Evolutionary conservation across 2,888 invertebrate species (phyloP).

Genomic region (Lasioglossum oenotherae): DNA sequence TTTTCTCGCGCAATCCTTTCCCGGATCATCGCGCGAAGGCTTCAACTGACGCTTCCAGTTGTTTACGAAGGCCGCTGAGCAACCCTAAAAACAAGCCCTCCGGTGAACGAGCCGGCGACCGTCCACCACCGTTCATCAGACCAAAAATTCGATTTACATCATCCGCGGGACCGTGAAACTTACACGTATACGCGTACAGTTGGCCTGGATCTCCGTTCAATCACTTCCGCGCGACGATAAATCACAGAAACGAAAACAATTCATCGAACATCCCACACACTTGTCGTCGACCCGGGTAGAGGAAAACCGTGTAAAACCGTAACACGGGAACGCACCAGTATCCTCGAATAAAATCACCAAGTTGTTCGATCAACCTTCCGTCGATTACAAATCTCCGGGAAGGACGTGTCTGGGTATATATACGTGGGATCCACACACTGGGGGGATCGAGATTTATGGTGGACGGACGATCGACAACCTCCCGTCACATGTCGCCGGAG

Average conservation of each 20-base stretch:
- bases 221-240: background rate
- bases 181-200: background rate
- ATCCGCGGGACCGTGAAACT: conserved; percentile 3
- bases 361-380: background rate
- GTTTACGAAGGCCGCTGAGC: background rate
- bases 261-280: conserved; percentile 11
- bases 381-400: background rate
- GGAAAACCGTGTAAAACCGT: background rate
- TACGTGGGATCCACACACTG: background rate
- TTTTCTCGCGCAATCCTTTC: background rate
- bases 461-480: conserved; percentile 15
- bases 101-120: background rate
- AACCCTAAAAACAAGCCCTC: background rate
- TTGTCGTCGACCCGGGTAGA: background rate
- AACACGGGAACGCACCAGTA: conserved; percentile 1
- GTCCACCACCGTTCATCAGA: background rate
- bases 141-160: background rate
- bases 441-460: conserved; percentile 9
- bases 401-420: background rate
- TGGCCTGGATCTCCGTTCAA: background rate
- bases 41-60: background rate
- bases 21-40: background rate
- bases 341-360: background rate
- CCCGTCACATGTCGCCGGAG: conserved; percentile 31
- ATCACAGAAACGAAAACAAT: background rate